phyloP scores from a whole-genome alignment of 2,113 vertebrate species.

The Pseudorectes ferrugineus region DNA sequence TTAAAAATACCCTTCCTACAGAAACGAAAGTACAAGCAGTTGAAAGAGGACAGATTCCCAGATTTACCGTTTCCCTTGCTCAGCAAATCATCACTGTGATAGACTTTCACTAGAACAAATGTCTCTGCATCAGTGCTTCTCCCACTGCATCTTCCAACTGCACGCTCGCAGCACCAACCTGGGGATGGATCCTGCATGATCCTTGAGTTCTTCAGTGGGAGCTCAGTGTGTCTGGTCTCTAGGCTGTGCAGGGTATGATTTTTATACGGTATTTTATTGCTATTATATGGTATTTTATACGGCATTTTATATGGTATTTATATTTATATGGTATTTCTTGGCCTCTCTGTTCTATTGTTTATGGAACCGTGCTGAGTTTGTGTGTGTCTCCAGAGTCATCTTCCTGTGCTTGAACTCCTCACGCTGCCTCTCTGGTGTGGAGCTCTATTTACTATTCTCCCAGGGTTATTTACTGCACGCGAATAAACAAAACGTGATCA shows the following conservation, averaged over 20 bases:
- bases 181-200: background rate
- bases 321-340: background rate
- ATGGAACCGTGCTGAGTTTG: background rate
- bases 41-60: background rate
- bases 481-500: constrained; percentile 48
- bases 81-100: background rate
- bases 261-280: background rate
- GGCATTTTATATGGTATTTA: background rate
- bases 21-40: background rate
- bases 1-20: background rate
- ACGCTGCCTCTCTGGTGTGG: background rate
- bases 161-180: background rate
- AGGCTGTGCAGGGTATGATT: background rate
- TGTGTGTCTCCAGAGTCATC: constrained; percentile 5
- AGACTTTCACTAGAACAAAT: background rate
- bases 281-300: background rate
- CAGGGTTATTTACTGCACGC: constrained; percentile 43
- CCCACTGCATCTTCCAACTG: background rate
- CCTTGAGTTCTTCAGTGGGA: background rate
- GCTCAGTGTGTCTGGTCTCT: background rate
- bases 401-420: constrained; percentile 8
- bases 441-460: constrained; percentile 33
- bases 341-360: background rate
- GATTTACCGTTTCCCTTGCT: background rate
- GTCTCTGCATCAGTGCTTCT: background rate